Evolutionary conservation across 2,888 invertebrate species (phyloP), one percentile per base, ranked within the genome.

Genomic region (Gibbula magus): DNA sequence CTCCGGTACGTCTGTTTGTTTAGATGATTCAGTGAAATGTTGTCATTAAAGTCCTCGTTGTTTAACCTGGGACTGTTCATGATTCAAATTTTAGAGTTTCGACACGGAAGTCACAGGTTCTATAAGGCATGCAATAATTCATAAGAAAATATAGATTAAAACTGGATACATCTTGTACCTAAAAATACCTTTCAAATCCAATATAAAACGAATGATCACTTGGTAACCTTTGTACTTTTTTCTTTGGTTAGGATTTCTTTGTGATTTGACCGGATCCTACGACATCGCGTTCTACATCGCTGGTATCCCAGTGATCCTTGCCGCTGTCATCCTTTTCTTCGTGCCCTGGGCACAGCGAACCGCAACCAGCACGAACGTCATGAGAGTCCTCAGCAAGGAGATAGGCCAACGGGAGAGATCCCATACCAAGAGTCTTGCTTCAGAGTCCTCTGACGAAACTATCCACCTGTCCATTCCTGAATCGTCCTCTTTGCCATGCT

Each of bases 321-420:
- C 89, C 0, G 88, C 89, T 10, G 74, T 87, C 4, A 67, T 90
- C 7, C 81, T 90, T 13, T 89, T 90, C 79, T 83, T 89, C 32
- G 86, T 90, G 10, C 90, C 90, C 0, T 90, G 90, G 90, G 90
- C 90, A 13, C 86, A 90, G 83, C 82, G 88, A 13, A 90, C 89
- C 7, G 83, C 88, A 16, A 76, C 79, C 20, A 79, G 77, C 1
- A 80, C 85, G 13, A 85, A 88, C 80, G 79, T 84, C 16, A 82
- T 87, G 75, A 75, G 81, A 2, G 61, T 61, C 8, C 39, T 61
- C 25, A 51, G 29, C 51, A 35, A 8, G n/a, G 66, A 77, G 35
- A 18, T 18, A 22, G 51, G 39, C 16, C 66, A 77, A 13, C 51
- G n/a, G 18, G 45, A 35, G 7, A 77, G 45, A 18, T 22, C 51